These are phyloP conservation scores for Polietes domitor DNA, from an alignment of 2,888 invertebrate genomes.

Conservation along the genomic window DNA sequence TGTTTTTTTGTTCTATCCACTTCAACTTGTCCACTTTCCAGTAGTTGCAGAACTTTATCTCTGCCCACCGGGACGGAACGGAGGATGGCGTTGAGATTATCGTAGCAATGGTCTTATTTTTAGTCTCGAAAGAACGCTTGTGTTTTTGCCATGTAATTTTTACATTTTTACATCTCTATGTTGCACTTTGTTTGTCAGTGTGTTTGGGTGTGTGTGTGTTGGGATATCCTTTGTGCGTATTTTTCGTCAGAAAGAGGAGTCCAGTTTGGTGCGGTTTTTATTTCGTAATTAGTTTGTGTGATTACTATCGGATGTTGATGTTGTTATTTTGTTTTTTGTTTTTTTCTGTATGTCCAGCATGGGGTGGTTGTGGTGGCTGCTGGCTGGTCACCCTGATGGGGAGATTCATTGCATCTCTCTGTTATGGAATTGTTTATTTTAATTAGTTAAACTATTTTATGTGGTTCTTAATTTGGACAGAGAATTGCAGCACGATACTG, in stretches of 20 bases:
- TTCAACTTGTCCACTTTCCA: slow-evolving; percentile 33
- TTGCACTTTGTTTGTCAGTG: slow-evolving; percentile 23
- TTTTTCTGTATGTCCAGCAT: slow-evolving; percentile 16
- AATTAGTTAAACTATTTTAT: slow-evolving; percentile 62
- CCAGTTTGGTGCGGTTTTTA: slow-evolving; percentile 55
- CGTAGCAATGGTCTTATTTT: slow-evolving; percentile 37
- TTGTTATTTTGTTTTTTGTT: slow-evolving; percentile 4
- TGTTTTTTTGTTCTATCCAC: slow-evolving; percentile 6
- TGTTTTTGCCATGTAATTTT: slow-evolving; percentile 31
- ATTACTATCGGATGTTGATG: slow-evolving; percentile 44
- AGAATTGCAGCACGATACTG: slow-evolving; percentile 2
- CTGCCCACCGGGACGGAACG: slow-evolving; percentile 49
- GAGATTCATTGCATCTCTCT: slow-evolving; percentile 8
- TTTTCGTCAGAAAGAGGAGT: slow-evolving; percentile 31
- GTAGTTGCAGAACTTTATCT: slow-evolving; percentile 50
- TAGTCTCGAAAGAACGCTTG: slow-evolving; percentile 54
- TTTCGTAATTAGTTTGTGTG: slow-evolving; percentile 65
- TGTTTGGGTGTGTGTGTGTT: background rate
- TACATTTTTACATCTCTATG: slow-evolving; percentile 39
- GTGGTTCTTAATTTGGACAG: slow-evolving; percentile 35
- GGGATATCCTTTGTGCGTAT: background rate
- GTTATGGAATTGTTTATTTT: slow-evolving; percentile 55
- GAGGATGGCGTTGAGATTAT: slow-evolving; percentile 52
- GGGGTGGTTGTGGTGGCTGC: background rate
- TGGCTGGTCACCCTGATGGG: background rate